Conservation (phyloP, 1,140 invertebrate species). For the Drosophila equinoxialis region DNA sequence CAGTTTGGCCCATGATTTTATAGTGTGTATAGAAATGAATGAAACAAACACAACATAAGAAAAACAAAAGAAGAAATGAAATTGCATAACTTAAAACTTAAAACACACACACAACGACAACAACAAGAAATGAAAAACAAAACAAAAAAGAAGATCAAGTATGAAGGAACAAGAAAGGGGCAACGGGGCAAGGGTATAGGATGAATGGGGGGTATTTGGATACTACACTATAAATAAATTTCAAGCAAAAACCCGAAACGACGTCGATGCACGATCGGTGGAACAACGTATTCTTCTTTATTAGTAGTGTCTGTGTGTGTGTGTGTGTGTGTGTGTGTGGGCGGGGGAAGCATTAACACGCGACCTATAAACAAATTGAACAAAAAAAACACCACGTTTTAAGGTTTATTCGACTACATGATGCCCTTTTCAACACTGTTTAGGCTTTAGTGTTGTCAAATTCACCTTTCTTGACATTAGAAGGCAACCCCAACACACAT, state of each 20-base stretch:
- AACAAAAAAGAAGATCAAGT: slow-evolving; percentile 6
- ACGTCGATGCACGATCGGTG: slow-evolving; percentile 26
- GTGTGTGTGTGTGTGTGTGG: slow-evolving; percentile 9
- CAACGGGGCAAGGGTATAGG: not conserved
- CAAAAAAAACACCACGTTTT: not conserved
- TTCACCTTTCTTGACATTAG: too few species aligned
- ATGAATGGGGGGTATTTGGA: not conserved
- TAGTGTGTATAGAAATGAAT: slow-evolving; percentile 6
- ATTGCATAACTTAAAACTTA: slow-evolving; percentile 8
- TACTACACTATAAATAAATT: slow-evolving; percentile 10
- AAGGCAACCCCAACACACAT: too few species aligned
- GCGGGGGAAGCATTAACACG: slow-evolving; percentile 56
- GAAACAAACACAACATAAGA: slow-evolving; percentile 21
- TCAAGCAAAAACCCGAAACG: slow-evolving; percentile 7
- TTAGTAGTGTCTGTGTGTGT: not conserved
- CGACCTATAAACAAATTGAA: slow-evolving; percentile 68
- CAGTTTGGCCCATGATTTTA: not conserved
- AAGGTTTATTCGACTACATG: not conserved
- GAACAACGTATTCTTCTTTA: slow-evolving; percentile 22
- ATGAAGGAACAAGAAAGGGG: not conserved
- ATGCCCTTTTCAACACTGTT: not conserved
- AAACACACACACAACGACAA: not conserved
- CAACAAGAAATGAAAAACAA: not conserved
- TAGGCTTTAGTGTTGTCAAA: too few species aligned
- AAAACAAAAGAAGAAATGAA: not conserved